Evolutionary conservation across 1,140 invertebrate genomes (phyloP).

Genomic region (Zophobas atratus): DNA sequence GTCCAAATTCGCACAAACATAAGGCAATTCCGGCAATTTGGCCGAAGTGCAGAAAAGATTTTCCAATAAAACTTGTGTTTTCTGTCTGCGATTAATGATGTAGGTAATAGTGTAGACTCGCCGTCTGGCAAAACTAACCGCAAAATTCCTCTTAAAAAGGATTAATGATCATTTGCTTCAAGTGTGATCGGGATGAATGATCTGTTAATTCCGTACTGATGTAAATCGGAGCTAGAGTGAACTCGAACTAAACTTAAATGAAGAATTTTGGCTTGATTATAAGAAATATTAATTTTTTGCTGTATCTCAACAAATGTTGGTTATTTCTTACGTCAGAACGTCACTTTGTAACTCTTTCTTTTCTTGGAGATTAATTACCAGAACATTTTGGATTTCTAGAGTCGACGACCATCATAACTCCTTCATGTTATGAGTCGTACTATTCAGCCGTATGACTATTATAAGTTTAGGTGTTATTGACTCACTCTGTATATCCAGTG

Average conservation of each 20-base stretch:
- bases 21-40: neutral
- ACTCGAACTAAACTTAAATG: constrained; percentile 44
- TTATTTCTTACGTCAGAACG: no score
- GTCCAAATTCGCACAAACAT: constrained; percentile 4
- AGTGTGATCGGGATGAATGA: constrained; percentile 60
- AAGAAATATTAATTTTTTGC: no score
- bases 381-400: no score
- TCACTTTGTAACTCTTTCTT: no score
- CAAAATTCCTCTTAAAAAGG: constrained; percentile 56
- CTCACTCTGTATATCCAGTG: no score
- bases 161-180: constrained; percentile 59
- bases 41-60: neutral
- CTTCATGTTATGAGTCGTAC: no score
- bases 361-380: no score
- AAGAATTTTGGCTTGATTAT: no score
- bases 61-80: neutral
- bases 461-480: no score
- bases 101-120: constrained; percentile 49
- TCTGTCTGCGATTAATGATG: constrained; percentile 47
- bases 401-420: no score
- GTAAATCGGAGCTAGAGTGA: constrained; percentile 50
- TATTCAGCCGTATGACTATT: no score
- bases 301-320: no score
- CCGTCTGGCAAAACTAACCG: constrained; percentile 44
- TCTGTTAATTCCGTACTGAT: constrained; percentile 55